Percentiles rank a stretch among this genome's conserved stretches.
Conservation (phyloP, 1,140 invertebrate species). For the Steinernema feltiae region DNA sequence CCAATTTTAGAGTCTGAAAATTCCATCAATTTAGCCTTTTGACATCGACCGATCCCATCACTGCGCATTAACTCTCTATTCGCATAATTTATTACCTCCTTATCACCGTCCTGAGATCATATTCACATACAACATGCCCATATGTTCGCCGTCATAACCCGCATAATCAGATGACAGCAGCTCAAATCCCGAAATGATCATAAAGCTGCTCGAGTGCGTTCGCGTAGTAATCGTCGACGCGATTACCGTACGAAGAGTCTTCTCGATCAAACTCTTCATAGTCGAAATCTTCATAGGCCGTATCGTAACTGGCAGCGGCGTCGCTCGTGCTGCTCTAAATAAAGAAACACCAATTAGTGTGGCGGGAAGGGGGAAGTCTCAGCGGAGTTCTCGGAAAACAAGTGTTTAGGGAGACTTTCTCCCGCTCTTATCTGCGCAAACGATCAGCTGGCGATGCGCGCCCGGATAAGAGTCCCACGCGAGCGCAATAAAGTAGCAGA, state of each 20-base stretch:
- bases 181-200: neutral
- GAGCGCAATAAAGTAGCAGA: slow-evolving; percentile 13
- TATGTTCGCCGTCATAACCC: neutral
- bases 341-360: neutral
- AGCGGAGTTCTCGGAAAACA: too few species aligned
- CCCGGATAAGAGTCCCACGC: too few species aligned
- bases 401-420: neutral
- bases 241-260: neutral
- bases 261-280: neutral
- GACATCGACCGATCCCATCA: too few species aligned
- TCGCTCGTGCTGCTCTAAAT: too few species aligned
- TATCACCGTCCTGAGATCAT: neutral
- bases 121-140: neutral
- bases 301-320: too few species aligned
- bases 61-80: too few species aligned
- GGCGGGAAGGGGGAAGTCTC: neutral
- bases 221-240: neutral
- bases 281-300: neutral
- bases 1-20: too few species aligned
- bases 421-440: neutral
- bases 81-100: too few species aligned
- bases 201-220: neutral
- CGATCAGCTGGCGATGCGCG: slow-evolving; percentile 9
- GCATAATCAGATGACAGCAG: neutral
- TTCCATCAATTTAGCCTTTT: too few species aligned